Evolutionary conservation across 2,113 vertebrate genomes (phyloP).

Genomic region (Gymnarchus niloticus): DNA sequence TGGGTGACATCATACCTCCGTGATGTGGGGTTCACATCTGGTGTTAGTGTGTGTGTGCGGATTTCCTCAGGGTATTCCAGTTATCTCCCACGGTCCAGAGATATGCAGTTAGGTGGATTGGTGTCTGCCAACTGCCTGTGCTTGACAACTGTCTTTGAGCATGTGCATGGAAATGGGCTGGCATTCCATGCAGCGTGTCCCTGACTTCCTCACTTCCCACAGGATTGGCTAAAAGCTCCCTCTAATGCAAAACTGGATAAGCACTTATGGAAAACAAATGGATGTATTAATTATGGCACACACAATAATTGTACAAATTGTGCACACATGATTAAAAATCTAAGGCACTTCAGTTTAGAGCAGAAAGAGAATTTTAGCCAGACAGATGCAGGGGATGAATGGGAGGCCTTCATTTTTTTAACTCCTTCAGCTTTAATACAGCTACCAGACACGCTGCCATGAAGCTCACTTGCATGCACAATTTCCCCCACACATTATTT

Average conservation of each 20-base stretch:
- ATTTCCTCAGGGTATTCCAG: no score
- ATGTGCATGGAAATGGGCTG: background rate
- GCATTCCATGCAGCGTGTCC: background rate
- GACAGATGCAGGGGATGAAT: background rate
- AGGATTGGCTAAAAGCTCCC: background rate
- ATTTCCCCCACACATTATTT: background rate
- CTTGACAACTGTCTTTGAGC: background rate
- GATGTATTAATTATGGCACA: background rate
- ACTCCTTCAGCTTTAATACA: background rate
- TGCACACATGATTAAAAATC: background rate
- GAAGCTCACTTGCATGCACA: background rate
- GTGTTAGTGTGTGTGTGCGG: no score
- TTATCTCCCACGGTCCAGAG: background rate
- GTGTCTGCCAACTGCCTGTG: background rate
- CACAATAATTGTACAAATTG: background rate
- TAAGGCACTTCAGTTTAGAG: background rate
- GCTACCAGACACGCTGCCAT: background rate
- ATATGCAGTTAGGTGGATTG: background rate
- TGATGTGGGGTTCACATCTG: no score
- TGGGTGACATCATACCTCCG: no score
- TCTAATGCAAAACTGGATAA: background rate
- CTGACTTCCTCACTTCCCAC: background rate
- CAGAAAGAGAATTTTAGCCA: background rate
- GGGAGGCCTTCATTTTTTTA: background rate
- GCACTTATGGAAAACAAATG: background rate